These are phyloP conservation scores for Colistium nudipinnis DNA, from an alignment of 2,113 vertebrate species.

Conservation along the genomic window DNA sequence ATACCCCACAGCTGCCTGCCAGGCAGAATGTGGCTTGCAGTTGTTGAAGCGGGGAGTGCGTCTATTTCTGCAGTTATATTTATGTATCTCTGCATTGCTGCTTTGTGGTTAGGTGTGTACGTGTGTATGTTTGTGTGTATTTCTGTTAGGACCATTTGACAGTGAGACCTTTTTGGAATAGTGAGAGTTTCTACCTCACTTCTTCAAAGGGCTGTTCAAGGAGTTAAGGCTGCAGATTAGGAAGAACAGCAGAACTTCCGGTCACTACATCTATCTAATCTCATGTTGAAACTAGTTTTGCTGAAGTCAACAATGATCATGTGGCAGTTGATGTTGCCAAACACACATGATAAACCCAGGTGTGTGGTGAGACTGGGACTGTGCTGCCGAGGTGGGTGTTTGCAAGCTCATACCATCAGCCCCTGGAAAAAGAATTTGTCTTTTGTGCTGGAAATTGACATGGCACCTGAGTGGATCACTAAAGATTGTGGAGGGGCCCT, in stretches of 20 bases:
- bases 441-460: too few species aligned
- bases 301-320: too few species aligned
- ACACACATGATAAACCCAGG: too few species aligned
- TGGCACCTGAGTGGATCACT: too few species aligned
- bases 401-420: too few species aligned
- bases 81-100: slow-evolving; percentile 7
- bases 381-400: too few species aligned
- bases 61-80: slow-evolving; percentile 26
- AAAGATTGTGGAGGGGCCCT: too few species aligned
- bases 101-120: slow-evolving; percentile 3
- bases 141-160: background rate
- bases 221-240: background rate
- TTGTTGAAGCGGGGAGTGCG: slow-evolving; percentile 2
- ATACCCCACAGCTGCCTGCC: slow-evolving; percentile 40
- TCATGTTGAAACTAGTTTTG: too few species aligned
- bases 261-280: background rate
- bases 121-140: slow-evolving; percentile 10
- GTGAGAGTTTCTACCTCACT: background rate
- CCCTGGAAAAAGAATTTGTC: too few species aligned
- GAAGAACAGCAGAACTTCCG: background rate
- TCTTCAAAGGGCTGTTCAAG: background rate
- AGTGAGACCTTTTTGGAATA: slow-evolving; percentile 1
- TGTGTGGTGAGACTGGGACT: too few species aligned
- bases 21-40: slow-evolving; percentile 14
- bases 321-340: too few species aligned